These are phyloP conservation scores for Malurus melanocephalus DNA, from an alignment of 2,113 vertebrate genomes.

Conservation along the genomic window DNA sequence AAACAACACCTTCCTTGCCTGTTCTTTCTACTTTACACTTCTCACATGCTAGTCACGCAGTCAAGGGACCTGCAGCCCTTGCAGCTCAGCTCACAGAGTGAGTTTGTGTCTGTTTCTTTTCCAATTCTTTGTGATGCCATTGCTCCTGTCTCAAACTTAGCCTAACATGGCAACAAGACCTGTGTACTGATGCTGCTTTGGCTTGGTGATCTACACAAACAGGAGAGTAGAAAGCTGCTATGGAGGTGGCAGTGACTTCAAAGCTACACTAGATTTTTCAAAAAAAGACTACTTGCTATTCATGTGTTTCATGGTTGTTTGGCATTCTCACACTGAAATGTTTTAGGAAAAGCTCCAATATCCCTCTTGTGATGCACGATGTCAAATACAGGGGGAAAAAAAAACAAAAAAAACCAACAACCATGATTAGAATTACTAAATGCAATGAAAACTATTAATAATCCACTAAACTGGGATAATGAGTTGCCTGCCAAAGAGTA, in stretches of 20 bases:
- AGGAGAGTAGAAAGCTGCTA: neutral
- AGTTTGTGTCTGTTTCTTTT: neutral
- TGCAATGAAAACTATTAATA: neutral
- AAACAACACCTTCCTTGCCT: neutral
- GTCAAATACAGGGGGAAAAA: neutral
- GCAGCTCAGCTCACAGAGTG: neutral
- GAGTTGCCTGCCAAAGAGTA: accelerated
- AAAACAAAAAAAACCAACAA: neutral
- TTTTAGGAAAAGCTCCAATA: neutral
- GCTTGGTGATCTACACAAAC: neutral
- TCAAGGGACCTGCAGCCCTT: neutral
- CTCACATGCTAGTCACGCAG: neutral
- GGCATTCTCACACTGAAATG: neutral
- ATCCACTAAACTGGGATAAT: neutral
- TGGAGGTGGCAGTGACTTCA: neutral
- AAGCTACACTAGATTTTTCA: neutral
- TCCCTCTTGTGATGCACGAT: neutral
- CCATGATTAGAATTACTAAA: neutral
- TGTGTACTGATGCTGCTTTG: neutral
- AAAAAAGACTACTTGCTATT: neutral
- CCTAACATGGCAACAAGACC: neutral
- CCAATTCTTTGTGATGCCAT: neutral
- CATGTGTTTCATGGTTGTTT: neutral
- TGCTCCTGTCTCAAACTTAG: neutral
- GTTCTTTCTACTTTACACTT: neutral